Conservation (phyloP, 2,113 vertebrate genomes). For the Caranx melampygus region DNA sequence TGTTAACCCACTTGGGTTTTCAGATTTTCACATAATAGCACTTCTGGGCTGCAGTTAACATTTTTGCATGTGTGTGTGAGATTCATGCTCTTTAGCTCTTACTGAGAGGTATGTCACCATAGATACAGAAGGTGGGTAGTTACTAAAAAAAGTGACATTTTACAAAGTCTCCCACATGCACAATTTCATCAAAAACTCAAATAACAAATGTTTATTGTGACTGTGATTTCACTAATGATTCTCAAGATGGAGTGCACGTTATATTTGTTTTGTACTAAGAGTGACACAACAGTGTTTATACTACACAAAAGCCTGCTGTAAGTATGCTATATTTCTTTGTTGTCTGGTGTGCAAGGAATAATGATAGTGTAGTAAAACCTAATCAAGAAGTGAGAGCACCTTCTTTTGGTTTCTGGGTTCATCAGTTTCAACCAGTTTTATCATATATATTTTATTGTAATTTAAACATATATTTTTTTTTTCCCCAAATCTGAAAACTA, state of each 20-base stretch:
- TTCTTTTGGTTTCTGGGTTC: too few relatives aligned
- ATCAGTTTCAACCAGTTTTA: too few relatives aligned
- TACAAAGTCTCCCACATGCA: constrained; percentile 51
- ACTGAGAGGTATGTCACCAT: constrained; percentile 77
- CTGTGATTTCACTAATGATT: constrained; percentile 20
- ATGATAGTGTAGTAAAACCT: not conserved
- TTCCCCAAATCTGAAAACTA: too few relatives aligned
- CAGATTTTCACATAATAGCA: constrained; percentile 16
- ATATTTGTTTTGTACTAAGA: constrained; percentile 2
- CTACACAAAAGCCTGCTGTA: not conserved
- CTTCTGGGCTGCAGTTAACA: constrained; percentile 1
- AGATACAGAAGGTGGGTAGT: constrained; percentile 78
- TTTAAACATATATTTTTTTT: too few relatives aligned
- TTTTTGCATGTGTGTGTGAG: constrained; percentile 10
- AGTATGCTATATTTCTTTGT: not conserved
- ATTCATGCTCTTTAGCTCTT: constrained; percentile 62
- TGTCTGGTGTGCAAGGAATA: not conserved
- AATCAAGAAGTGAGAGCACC: too few relatives aligned
- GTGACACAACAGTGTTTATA: not conserved
- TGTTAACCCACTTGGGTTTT: constrained; percentile 12
- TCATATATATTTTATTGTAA: too few relatives aligned
- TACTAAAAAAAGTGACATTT: constrained; percentile 65
- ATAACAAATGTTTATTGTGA: constrained; percentile 18
- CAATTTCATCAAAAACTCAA: constrained; percentile 51
- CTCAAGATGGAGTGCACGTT: not conserved